These are phyloP conservation scores for Notospermus geniculatus DNA, from an alignment of 1,140 invertebrate genomes.

Conservation along the genomic window DNA sequence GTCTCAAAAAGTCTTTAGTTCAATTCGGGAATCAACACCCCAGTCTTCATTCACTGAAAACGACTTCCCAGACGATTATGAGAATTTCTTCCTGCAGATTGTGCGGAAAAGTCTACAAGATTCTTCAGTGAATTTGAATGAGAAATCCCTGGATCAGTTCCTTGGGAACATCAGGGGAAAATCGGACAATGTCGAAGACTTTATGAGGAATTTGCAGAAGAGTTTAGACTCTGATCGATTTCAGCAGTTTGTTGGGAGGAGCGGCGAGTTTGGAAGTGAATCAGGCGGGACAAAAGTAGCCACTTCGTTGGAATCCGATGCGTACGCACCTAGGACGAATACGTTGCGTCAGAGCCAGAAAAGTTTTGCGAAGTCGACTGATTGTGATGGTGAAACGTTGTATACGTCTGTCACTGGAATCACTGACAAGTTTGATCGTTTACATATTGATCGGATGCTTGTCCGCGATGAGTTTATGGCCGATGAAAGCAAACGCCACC, in stretches of 20 bases:
- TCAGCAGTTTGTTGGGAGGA: not conserved
- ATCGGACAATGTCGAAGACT: no score
- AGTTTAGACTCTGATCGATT: no score
- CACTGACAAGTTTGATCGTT: conserved; percentile 37
- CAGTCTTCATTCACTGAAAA: conserved; percentile 1
- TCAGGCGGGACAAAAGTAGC: not conserved
- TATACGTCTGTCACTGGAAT: conserved; percentile 33
- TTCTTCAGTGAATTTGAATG: not conserved
- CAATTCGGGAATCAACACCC: not conserved
- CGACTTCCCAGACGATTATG: conserved; percentile 6
- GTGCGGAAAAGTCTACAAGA: not conserved
- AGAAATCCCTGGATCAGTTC: not conserved
- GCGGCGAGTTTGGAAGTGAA: not conserved
- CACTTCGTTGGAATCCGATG: not conserved
- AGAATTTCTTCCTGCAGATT: not conserved
- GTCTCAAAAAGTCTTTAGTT: not conserved
- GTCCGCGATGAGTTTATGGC: conserved; percentile 13
- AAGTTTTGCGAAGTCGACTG: not conserved
- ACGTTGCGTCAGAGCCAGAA: not conserved
- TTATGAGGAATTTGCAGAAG: no score
- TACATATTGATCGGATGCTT: conserved; percentile 34
- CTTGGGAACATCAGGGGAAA: no score
- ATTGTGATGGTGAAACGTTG: not conserved
- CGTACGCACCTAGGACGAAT: not conserved
- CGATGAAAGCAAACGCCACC: conserved; percentile 10